Percentiles rank a stretch among this genome's conserved stretches.
Conservation (phyloP, 2,888 invertebrate species). For the Ypsolopha scabrella region DNA sequence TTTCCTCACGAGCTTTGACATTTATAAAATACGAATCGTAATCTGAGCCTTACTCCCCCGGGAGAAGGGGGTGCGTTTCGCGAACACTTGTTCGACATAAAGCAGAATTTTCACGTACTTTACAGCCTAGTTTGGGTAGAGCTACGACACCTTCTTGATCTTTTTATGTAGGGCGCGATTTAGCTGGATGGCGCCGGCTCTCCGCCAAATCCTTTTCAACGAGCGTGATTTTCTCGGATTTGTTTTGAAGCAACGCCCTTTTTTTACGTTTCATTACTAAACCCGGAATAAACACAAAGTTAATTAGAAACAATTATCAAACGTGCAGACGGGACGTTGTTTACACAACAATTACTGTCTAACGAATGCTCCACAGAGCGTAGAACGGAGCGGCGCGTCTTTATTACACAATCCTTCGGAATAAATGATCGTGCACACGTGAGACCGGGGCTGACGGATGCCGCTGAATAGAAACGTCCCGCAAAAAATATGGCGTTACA, state of each 20-base stretch:
- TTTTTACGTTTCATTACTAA: too few relatives aligned
- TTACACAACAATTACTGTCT: slow-evolving; percentile 7
- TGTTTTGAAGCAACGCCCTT: too few relatives aligned
- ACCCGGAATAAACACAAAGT: neutral
- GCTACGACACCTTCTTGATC: slow-evolving; percentile 25
- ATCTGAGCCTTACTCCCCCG: slow-evolving; percentile 11
- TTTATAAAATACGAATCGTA: slow-evolving; percentile 48
- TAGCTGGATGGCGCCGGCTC: neutral
- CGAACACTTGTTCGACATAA: slow-evolving; percentile 27
- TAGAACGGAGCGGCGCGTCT: slow-evolving; percentile 7
- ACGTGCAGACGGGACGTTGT: slow-evolving; percentile 5
- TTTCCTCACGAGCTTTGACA: slow-evolving; percentile 34
- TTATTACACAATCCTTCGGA: slow-evolving; percentile 12
- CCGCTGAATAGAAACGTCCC: slow-evolving; percentile 38
- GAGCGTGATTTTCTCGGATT: too few relatives aligned
- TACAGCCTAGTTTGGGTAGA: slow-evolving; percentile 32
- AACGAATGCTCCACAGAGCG: slow-evolving; percentile 8
- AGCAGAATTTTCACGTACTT: slow-evolving; percentile 50
- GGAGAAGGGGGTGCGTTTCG: slow-evolving; percentile 7
- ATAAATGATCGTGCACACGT: slow-evolving; percentile 12
- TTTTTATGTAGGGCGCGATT: neutral
- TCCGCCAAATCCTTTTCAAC: neutral
- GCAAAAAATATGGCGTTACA: slow-evolving; percentile 53
- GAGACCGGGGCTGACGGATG: slow-evolving; percentile 11
- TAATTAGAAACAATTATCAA: slow-evolving; percentile 1